These are phyloP conservation scores for Cynopterus sphinx DNA, from an alignment of 2,797 vertebrate genomes.

Conservation along the genomic window DNA sequence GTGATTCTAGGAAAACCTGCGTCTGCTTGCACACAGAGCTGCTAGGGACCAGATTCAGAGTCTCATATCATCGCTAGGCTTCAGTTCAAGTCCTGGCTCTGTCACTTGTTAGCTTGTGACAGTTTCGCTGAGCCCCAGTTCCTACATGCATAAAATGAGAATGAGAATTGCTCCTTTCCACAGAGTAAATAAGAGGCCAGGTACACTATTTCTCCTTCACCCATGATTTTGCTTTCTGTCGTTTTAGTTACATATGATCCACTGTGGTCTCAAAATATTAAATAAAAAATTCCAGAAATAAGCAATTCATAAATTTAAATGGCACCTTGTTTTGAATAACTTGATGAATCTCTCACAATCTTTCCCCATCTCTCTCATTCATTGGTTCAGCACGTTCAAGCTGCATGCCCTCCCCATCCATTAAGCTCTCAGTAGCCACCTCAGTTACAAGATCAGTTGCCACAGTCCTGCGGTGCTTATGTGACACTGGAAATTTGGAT, in stretches of 20 bases:
- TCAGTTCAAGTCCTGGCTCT: neutral
- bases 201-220: neutral
- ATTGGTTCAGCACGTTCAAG: fast-evolving
- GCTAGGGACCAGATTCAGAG: neutral
- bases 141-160: neutral
- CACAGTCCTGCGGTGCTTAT: too few relatives aligned
- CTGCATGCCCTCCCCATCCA: fast-evolving
- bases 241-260: neutral
- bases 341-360: neutral
- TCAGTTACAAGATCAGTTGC: neutral
- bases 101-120: neutral
- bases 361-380: too few relatives aligned
- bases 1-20: neutral
- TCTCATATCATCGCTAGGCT: neutral
- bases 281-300: neutral
- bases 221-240: neutral
- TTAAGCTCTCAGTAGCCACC: neutral
- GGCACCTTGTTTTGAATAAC: neutral
- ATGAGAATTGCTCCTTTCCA: neutral
- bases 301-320: neutral
- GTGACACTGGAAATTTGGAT: neutral
- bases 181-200: neutral
- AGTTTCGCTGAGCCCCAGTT: neutral
- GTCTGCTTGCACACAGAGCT: neutral
- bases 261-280: too few relatives aligned